Evolutionary conservation across 1,140 invertebrate genomes (phyloP).

Genomic region (Drosophila ficusphila): DNA sequence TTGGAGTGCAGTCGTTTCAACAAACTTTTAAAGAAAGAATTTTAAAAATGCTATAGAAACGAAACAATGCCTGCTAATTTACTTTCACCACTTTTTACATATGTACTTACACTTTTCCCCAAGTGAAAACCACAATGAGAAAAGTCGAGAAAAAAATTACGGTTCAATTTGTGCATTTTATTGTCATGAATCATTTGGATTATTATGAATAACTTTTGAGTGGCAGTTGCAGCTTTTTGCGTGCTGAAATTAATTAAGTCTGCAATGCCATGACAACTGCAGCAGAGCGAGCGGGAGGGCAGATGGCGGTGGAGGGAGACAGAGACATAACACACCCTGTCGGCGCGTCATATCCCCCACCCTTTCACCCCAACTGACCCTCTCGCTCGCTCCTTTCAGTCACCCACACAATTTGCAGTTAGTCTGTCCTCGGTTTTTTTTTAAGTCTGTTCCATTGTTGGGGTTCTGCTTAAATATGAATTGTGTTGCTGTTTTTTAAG

Average conservation of each 20-base stretch:
- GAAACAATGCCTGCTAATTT: constrained; percentile 12
- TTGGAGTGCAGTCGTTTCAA: background rate
- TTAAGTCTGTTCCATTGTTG: constrained; percentile 8
- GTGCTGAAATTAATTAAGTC: constrained; percentile 78
- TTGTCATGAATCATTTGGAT: constrained; percentile 75
- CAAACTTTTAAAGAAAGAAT: background rate
- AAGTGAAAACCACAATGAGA: constrained; percentile 12
- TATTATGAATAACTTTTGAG: constrained; percentile 64
- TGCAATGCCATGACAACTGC: constrained; percentile 40
- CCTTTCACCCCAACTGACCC: background rate
- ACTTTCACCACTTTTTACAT: background rate
- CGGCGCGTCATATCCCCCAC: constrained; percentile 52
- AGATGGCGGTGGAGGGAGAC: background rate
- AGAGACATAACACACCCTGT: constrained; percentile 48
- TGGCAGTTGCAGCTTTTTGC: constrained; percentile 72
- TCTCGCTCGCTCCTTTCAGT: background rate
- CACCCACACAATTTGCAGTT: constrained; percentile 43
- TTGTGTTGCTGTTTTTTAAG: constrained; percentile 39
- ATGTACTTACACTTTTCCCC: constrained; percentile 4
- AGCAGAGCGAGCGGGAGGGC: background rate
- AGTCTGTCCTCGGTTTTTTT: constrained; percentile 15
- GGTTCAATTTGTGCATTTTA: constrained; percentile 67
- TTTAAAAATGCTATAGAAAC: background rate
- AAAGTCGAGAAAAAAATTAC: constrained; percentile 27
- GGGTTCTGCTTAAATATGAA: constrained; percentile 45